A percentile compares a stretch with the other conserved stretches of the same genome.
Evolutionary conservation across 2,888 invertebrate genomes (phyloP).

Genomic region (Dryobotodes eremita): DNA sequence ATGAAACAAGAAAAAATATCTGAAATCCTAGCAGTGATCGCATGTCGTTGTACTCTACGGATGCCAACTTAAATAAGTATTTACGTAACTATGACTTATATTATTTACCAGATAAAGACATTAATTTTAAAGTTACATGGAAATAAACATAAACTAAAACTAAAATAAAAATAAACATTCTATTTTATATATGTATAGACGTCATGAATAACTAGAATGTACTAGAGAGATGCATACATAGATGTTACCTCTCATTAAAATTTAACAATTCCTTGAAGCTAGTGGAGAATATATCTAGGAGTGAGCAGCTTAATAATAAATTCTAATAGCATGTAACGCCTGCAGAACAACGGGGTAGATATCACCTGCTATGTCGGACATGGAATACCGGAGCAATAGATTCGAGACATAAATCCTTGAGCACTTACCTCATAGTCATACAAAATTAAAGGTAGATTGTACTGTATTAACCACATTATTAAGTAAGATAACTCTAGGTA

Average conservation of each 20-base stretch:
- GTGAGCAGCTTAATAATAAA: conserved; percentile 47
- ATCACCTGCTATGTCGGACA: conserved; percentile 30
- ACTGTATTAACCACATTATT: background rate
- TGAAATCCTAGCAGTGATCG: background rate
- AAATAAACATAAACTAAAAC: background rate
- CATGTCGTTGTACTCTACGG: background rate
- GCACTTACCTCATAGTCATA: conserved; percentile 3
- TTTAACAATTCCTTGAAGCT: conserved; percentile 18
- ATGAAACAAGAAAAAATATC: background rate
- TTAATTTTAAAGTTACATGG: background rate
- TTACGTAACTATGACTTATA: background rate
- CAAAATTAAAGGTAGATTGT: background rate
- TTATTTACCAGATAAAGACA: background rate
- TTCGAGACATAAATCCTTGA: conserved; percentile 25
- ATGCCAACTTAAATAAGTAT: conserved; percentile 1
- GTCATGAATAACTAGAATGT: background rate
- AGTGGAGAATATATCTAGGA: conserved; percentile 15
- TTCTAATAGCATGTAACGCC: conserved; percentile 51
- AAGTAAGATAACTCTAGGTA: background rate
- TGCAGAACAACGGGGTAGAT: conserved; percentile 31
- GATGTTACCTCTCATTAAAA: conserved; percentile 6
- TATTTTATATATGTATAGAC: background rate
- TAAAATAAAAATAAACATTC: too few relatives aligned
- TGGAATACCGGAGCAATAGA: conserved; percentile 23
- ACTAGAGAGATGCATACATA: background rate